phyloP scores from a whole-genome alignment of 2,113 vertebrate species.

The Peromyscus leucopus region DNA sequence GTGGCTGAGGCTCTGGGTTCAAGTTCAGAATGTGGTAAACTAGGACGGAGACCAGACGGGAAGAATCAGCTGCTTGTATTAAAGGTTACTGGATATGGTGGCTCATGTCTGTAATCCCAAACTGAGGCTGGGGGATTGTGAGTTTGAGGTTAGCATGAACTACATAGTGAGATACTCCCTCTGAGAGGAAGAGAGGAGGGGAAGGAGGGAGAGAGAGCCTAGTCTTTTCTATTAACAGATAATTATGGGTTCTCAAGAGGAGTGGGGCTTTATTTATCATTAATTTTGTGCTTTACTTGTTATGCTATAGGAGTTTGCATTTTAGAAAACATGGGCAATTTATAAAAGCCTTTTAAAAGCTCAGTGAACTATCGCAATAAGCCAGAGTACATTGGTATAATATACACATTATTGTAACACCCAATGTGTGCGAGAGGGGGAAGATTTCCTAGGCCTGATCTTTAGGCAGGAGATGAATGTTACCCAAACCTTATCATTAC shows the following conservation, averaged over 20 bases:
- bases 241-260: neutral
- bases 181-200: neutral
- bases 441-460: neutral
- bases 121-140: neutral
- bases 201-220: neutral
- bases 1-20: neutral
- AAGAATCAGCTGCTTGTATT: neutral
- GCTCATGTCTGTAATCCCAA: neutral
- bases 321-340: neutral
- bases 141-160: neutral
- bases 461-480: neutral
- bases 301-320: neutral
- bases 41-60: neutral
- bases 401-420: neutral
- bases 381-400: neutral
- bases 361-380: neutral
- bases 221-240: neutral
- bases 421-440: neutral
- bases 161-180: neutral
- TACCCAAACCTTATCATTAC: constrained; percentile 11
- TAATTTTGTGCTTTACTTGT: constrained; percentile 20
- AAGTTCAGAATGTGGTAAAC: neutral
- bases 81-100: neutral
- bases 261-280: constrained; percentile 39
- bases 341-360: neutral